phyloP scores from a whole-genome alignment of 2,797 vertebrate species.

The Danio aesculapii region DNA sequence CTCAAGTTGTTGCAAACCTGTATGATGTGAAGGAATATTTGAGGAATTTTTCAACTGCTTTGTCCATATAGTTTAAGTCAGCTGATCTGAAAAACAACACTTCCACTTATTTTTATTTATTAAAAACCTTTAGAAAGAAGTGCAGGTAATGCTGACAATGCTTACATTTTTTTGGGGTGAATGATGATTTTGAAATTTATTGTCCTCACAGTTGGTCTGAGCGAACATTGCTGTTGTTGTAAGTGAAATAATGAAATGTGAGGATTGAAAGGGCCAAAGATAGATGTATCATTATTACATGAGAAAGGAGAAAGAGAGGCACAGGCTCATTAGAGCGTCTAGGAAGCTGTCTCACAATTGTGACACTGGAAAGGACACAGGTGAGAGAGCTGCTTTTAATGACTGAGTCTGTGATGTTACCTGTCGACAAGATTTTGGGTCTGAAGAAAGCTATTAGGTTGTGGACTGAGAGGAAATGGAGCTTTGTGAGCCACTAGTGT shows the following conservation, averaged over 20 bases:
- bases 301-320: slow-evolving; percentile 25
- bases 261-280: slow-evolving; percentile 32
- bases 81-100: too few species aligned
- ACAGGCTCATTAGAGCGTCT: slow-evolving; percentile 52
- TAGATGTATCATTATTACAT: slow-evolving; percentile 46
- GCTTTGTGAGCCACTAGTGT: not conserved
- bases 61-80: too few species aligned
- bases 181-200: not conserved
- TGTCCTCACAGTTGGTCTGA: not conserved
- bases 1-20: too few species aligned
- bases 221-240: slow-evolving; percentile 31
- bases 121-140: too few species aligned
- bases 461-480: slow-evolving; percentile 7
- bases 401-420: slow-evolving; percentile 47
- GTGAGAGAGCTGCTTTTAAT: slow-evolving; percentile 48
- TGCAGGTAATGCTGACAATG: too few species aligned
- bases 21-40: too few species aligned
- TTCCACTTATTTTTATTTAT: too few species aligned
- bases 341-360: slow-evolving; percentile 19
- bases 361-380: slow-evolving; percentile 18
- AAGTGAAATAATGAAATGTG: slow-evolving; percentile 51
- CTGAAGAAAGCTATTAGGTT: slow-evolving; percentile 23
- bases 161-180: not conserved
- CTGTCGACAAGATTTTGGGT: slow-evolving; percentile 18
- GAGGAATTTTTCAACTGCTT: too few species aligned